Evolutionary conservation across 2,113 vertebrate genomes (phyloP).

Genomic region (Bambusicola thoracicus): DNA sequence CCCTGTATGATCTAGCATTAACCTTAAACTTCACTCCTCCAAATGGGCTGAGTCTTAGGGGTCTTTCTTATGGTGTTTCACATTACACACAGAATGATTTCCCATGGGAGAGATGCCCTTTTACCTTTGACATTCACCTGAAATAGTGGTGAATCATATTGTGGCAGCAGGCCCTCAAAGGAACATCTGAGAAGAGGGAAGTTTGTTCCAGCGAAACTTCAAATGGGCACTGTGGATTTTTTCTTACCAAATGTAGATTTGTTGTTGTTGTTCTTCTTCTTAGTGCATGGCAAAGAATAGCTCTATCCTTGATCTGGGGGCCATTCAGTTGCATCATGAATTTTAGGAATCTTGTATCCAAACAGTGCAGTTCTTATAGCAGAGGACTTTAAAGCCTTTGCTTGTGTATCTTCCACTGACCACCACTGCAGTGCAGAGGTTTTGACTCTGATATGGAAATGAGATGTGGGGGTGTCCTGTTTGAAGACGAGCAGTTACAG

Average conservation of each 20-base stretch:
- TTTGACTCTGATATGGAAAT: neutral
- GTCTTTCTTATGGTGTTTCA: neutral
- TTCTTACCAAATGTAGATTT: neutral
- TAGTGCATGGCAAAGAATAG: neutral
- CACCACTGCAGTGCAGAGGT: neutral
- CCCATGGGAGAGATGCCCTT: neutral
- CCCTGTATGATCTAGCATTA: neutral
- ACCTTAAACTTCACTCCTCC: neutral
- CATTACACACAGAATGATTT: accelerated
- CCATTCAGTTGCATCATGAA: accelerated
- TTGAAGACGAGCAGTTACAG: neutral
- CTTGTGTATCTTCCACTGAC: neutral
- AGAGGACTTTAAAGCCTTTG: neutral
- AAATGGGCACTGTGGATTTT: neutral
- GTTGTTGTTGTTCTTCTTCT: neutral
- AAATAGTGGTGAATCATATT: accelerated
- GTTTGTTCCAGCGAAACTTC: neutral
- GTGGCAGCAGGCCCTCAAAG: neutral
- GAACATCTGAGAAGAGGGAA: neutral
- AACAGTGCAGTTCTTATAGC: neutral
- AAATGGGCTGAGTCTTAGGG: neutral
- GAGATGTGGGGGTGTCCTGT: neutral
- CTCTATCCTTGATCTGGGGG: neutral
- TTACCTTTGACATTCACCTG: neutral
- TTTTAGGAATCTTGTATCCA: neutral